These are phyloP conservation scores for Mycogona germanica DNA, from an alignment of 2,888 invertebrate species.

Conservation along the genomic window DNA sequence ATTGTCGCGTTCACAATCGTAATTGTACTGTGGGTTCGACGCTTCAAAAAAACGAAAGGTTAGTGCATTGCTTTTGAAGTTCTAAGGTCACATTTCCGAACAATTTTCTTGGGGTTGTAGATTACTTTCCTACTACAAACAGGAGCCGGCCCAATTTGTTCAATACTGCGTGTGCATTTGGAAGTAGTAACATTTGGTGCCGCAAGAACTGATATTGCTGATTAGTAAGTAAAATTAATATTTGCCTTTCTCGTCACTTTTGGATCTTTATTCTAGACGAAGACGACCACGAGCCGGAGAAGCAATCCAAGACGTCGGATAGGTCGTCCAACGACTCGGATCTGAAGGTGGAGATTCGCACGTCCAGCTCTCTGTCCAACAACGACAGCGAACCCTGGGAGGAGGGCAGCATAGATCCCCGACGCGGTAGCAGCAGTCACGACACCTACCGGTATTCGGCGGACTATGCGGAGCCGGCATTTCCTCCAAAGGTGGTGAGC, in stretches of 20 bases:
- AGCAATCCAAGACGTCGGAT: conserved; percentile 49
- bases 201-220: not conserved
- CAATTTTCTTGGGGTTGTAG: too few species aligned
- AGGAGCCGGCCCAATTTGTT: too few species aligned
- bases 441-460: conserved; percentile 41
- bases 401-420: conserved; percentile 34
- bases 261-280: conserved; percentile 21
- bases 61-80: not conserved
- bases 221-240: not conserved
- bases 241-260: not conserved
- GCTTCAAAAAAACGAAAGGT: conserved; percentile 16
- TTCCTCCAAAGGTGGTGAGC: conserved; percentile 56
- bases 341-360: conserved; percentile 75
- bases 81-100: not conserved
- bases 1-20: conserved; percentile 70
- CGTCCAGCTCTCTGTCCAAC: conserved; percentile 66
- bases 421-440: conserved; percentile 57
- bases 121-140: too few species aligned
- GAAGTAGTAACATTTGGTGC: not conserved
- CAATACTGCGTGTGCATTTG: too few species aligned
- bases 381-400: conserved; percentile 33
- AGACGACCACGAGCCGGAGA: conserved; percentile 42
- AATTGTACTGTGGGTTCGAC: conserved; percentile 53
- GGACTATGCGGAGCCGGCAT: conserved; percentile 64
- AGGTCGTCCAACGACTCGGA: conserved; percentile 82